phyloP scores from a whole-genome alignment of 2,888 invertebrate species.

The Schrankia costaestrigalis region DNA sequence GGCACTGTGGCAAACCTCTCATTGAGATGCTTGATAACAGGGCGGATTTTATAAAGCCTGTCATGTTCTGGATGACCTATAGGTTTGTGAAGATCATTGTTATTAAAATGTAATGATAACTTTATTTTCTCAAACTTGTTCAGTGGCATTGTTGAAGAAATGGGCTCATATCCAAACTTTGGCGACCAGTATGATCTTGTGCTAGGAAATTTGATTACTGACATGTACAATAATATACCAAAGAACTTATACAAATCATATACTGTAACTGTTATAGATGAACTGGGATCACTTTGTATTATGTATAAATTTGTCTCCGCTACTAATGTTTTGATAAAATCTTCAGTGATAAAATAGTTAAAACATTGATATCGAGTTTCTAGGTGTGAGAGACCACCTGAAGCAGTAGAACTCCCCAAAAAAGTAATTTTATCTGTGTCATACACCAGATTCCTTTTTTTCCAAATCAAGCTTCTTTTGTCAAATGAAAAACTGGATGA shows the following conservation, averaged over 20 bases:
- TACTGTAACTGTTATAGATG: conserved; percentile 17
- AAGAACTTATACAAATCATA: conserved; percentile 17
- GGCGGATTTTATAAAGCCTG: conserved; percentile 19
- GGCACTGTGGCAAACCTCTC: conserved; percentile 30
- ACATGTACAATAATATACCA: conserved; percentile 18
- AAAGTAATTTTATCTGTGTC: conserved; percentile 29
- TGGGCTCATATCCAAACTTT: conserved; percentile 18
- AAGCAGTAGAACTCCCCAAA: conserved; percentile 12
- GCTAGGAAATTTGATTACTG: conserved; percentile 15
- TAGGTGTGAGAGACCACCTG: conserved; percentile 28
- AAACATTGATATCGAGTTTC: conserved; percentile 26
- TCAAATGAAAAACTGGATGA: conserved; percentile 36
- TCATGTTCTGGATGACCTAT: conserved; percentile 19
- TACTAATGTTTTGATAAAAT: conserved; percentile 24
- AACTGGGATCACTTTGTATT: conserved; percentile 12
- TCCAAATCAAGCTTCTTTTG: conserved; percentile 42
- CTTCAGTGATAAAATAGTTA: conserved; percentile 15
- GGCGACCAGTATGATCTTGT: conserved; percentile 24
- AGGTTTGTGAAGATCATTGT: conserved; percentile 8
- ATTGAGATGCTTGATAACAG: conserved; percentile 29
- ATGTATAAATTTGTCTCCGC: conserved; percentile 9
- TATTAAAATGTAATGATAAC: conserved; percentile 2
- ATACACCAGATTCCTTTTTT: conserved; percentile 37
- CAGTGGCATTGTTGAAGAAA: conserved; percentile 6
- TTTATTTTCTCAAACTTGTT: conserved; percentile 32